Percentiles rank a stretch among this genome's conserved stretches.
phyloP scores from a whole-genome alignment of 2,888 invertebrate genomes.

The Zygothrica quintamaculata region DNA sequence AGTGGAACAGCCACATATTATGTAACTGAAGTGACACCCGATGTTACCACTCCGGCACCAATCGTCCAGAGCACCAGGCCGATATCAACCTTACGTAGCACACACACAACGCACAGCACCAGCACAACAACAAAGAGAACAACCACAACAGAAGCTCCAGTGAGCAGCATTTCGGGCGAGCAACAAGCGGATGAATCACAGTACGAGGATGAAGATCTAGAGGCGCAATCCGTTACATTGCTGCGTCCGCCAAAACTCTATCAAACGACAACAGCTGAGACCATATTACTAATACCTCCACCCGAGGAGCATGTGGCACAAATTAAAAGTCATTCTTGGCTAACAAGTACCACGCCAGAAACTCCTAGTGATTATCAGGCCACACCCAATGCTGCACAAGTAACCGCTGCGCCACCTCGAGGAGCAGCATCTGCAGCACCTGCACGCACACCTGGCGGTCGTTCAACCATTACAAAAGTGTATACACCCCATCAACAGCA shows the following conservation, averaged over 20 bases:
- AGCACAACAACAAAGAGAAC: constrained; percentile 26
- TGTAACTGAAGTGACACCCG: constrained; percentile 76
- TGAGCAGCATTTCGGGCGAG: constrained; percentile 45
- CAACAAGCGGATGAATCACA: constrained; percentile 54
- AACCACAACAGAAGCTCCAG: constrained; percentile 33
- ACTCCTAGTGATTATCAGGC: constrained; percentile 43
- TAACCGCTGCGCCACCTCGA: constrained; percentile 27
- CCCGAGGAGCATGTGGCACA: constrained; percentile 82
- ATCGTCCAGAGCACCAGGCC: constrained; percentile 44
- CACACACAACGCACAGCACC: constrained; percentile 24
- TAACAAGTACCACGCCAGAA: constrained; percentile 57
- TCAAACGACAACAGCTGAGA: constrained; percentile 82
- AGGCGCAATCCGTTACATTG: constrained; percentile 76
- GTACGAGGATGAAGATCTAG: constrained; percentile 78
- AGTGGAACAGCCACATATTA: constrained; percentile 74
- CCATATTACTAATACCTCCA: constrained; percentile 84
- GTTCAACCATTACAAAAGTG: constrained; percentile 88
- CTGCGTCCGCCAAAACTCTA: constrained; percentile 63
- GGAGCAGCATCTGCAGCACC: constrained; percentile 12
- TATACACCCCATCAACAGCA: constrained; percentile 79
- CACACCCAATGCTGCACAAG: constrained; percentile 39
- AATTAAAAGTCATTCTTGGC: constrained; percentile 77
- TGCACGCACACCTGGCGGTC: constrained; percentile 84
- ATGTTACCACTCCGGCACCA: constrained; percentile 59
- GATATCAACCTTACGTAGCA: constrained; percentile 30